These are phyloP conservation scores for Xiphophorus maculatus DNA, from an alignment of 2,113 vertebrate genomes.

Conservation along the genomic window DNA sequence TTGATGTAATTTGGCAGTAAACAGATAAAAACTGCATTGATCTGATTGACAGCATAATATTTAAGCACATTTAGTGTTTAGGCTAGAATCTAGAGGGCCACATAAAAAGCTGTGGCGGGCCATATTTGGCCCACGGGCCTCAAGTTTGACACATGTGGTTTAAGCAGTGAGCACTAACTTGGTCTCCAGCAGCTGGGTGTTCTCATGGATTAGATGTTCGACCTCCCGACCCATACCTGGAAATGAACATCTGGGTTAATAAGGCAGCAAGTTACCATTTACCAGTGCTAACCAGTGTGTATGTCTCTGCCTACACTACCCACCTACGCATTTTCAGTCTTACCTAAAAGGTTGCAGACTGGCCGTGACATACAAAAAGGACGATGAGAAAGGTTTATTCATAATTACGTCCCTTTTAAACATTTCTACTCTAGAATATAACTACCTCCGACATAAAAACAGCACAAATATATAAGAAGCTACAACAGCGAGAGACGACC, in stretches of 20 bases:
- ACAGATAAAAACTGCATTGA: no score
- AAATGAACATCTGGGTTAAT: conserved; percentile 32
- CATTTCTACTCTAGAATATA: conserved; percentile 2
- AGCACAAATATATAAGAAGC: not conserved
- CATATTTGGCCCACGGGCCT: no score
- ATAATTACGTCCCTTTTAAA: not conserved
- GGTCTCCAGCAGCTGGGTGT: conserved; percentile 95
- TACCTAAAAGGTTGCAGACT: conserved; percentile 91
- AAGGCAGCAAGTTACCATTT: conserved; percentile 3
- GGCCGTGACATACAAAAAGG: conserved; percentile 78
- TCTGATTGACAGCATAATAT: no score
- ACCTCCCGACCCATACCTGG: conserved; percentile 98
- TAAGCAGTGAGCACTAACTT: conserved; percentile 80
- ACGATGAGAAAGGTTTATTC: conserved; percentile 76
- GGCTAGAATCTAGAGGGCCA: no score
- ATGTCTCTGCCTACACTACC: not conserved
- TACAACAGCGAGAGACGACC: conserved; percentile 6
- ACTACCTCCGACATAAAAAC: conserved; percentile 6
- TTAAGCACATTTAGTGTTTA: no score
- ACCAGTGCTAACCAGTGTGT: not conserved
- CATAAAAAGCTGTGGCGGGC: no score
- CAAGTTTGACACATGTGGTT: no score
- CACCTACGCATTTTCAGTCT: conserved; percentile 61
- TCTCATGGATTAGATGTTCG: conserved; percentile 98
- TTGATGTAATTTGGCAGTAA: no score